Base-by-base conservation (phyloP, 2,797 vertebrate genomes). In the Scomberomorus guttatus region DNA sequence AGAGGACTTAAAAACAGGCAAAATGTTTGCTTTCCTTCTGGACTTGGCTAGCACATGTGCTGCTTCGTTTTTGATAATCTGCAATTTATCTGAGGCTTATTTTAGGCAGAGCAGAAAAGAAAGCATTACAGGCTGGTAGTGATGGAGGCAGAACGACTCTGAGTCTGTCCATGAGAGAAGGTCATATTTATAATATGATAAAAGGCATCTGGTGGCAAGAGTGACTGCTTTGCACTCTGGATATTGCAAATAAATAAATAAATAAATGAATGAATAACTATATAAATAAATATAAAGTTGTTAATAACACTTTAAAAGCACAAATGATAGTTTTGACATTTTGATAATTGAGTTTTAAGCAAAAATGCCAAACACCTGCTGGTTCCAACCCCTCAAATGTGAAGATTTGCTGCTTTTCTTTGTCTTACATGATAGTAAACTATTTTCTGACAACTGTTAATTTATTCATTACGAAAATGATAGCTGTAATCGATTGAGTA, bases 31-130 rank as follows among this genome's bases (percentile, higher is more conserved):
- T 67, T 58, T 66, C 51, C 70, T 79, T 57, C 54, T 71, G 56
- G 39, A 55, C 39, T 68, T 68, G 57, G 58, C 61, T 4, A 6
- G n/a, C 50, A 42, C 2, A 42, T 65, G 11, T 50, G 48, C 74
- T 6, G 22, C 75, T 80, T 75, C 52, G 46, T 75, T 78, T 46
- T 20, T 39, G 46, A 60, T 79, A 60, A 76, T 70, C 11, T 62
- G 29, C 67, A 56, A 46, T 79, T 73, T 74, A 75, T 72, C 25
- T 34, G 11, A 59, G 51, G n/a, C n/a, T 72, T 51, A 66, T 73
- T 83, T 86, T 69, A 71, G 62, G 63, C 57, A 18, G 17, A 64
- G 13, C 22, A 50, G 44, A 75, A 59, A 24, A 46, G 22, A 63
- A 14, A 59, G 13, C 22, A 20, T 60, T 44, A 7, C 10, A 63